These are phyloP conservation scores for Nannobrachium achirus DNA, from an alignment of 2,113 vertebrate species.

Conservation along the genomic window DNA sequence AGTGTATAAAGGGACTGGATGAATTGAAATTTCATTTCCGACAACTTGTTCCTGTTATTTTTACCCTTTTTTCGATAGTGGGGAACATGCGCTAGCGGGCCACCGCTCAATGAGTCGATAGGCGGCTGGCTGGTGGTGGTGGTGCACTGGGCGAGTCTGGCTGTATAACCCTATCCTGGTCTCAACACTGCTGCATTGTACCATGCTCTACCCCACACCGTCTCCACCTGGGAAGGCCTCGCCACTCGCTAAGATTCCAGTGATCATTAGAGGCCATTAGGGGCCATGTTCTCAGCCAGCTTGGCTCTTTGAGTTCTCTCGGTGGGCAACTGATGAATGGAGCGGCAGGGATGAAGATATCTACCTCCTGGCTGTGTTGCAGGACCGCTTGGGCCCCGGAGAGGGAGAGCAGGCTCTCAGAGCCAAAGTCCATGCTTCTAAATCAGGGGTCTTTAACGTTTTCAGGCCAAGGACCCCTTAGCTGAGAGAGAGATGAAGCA, in stretches of 20 bases:
- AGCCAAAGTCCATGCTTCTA: background rate
- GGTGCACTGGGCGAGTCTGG: slow-evolving; percentile 45
- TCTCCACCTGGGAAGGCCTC: background rate
- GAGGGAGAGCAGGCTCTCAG: background rate
- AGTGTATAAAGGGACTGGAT: slow-evolving; percentile 90
- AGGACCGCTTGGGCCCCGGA: slow-evolving; percentile 3
- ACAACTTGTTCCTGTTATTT: slow-evolving; percentile 92
- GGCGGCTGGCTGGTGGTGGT: slow-evolving; percentile 58
- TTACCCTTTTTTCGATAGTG: slow-evolving; percentile 78
- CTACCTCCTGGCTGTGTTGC: background rate
- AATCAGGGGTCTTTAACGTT: too few relatives aligned
- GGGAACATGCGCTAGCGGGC: slow-evolving; percentile 75
- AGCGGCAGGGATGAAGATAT: background rate
- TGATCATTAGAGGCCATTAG: slow-evolving; percentile 20
- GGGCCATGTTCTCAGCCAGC: slow-evolving; percentile 10
- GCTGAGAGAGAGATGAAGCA: too few relatives aligned
- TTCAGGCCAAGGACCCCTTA: too few relatives aligned
- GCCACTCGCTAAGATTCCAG: slow-evolving; percentile 10
- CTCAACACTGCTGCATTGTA: slow-evolving; percentile 4
- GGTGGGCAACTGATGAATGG: background rate
- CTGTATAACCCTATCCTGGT: slow-evolving; percentile 31
- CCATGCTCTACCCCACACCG: background rate
- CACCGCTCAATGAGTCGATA: slow-evolving; percentile 76
- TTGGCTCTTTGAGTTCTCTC: background rate
- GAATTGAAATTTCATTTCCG: slow-evolving; percentile 93